Base-by-base conservation (phyloP, 2,888 invertebrate genomes). In the Heliconius ethilla region DNA sequence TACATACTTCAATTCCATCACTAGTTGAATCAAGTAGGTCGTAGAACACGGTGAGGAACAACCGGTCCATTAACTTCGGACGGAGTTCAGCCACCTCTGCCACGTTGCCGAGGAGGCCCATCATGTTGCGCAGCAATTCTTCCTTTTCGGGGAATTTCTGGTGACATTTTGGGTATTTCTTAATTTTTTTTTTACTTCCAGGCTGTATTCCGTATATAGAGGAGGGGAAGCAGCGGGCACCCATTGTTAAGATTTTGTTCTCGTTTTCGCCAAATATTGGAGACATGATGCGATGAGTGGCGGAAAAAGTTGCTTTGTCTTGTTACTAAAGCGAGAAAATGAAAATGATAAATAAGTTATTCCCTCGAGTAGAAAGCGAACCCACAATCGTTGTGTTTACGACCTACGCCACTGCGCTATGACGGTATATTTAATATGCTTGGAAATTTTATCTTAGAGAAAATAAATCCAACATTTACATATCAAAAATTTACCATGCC, bases 81-180 rank as follows among this genome's bases (percentile, higher is more conserved):
- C 99, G 95, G 29, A 99, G 94, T 82, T 96, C 95, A 78, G 96
- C 96, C 0, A 99, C 99, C 92, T 99, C 99, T 0, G 99, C 99
- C 11, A 99, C 98, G 90, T 99, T 99, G 10, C 99, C 99, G 82
- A 99, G 92, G 18, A 98, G 93, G 2, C 99, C 99, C 99, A 99
- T 99, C 99, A 99, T 99, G 89, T 99, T 99, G 72, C 99, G 95
- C 70, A 99, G 95, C 66, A 99, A 91, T 88, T 99, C 99, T 81
- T 98, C 97, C 87, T 97, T 98, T 83, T 97, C 96, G 0, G 97
- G 97, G 91, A 98, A 99, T 86, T 95, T 96, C 98, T 98, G 89
- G 2, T 74, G 78, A 59, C 62, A 67, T 59, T 63, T 15, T 4
- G 4, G 10, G n/a, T n/a, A 59, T 59, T 59, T n/a, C n/a, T n/a